phyloP scores from a whole-genome alignment of 2,113 vertebrate species.

The Megaceryle maxima region DNA sequence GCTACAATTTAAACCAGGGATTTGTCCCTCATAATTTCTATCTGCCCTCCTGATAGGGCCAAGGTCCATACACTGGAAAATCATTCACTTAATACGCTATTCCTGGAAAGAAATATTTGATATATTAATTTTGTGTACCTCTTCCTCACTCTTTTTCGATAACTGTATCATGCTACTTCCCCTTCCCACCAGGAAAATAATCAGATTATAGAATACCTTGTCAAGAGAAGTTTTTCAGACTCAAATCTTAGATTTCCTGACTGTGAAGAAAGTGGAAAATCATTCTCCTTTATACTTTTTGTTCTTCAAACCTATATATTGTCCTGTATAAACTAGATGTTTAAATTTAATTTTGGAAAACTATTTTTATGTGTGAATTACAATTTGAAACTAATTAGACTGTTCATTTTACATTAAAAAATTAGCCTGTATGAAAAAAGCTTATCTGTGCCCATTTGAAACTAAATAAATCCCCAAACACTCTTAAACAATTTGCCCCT shows the following conservation, averaged over 20 bases:
- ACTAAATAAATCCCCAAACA: conserved; percentile 22
- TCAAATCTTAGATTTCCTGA: not conserved
- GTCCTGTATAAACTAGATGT: not conserved
- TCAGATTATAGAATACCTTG: not conserved
- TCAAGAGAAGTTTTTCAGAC: not conserved
- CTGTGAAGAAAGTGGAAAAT: not conserved
- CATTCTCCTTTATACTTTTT: not conserved
- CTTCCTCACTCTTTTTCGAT: not conserved
- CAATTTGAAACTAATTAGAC: not conserved
- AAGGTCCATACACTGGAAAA: not conserved
- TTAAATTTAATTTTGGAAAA: not conserved
- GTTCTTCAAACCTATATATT: not conserved
- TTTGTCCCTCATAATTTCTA: not conserved
- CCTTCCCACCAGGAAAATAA: not conserved
- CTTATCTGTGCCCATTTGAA: not conserved
- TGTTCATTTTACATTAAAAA: not conserved
- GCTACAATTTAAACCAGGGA: not conserved
- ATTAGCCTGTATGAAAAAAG: not conserved
- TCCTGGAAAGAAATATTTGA: not conserved
- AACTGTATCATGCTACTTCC: not conserved
- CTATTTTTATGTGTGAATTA: conserved; percentile 8
- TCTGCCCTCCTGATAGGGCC: not conserved
- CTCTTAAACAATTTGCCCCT: conserved; percentile 58
- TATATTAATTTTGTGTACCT: not conserved
- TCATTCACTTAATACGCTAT: not conserved